A percentile compares a stretch with the other conserved stretches of the same genome.
phyloP scores from a whole-genome alignment of 2,797 vertebrate species.

The Pelobates cultripes region DNA sequence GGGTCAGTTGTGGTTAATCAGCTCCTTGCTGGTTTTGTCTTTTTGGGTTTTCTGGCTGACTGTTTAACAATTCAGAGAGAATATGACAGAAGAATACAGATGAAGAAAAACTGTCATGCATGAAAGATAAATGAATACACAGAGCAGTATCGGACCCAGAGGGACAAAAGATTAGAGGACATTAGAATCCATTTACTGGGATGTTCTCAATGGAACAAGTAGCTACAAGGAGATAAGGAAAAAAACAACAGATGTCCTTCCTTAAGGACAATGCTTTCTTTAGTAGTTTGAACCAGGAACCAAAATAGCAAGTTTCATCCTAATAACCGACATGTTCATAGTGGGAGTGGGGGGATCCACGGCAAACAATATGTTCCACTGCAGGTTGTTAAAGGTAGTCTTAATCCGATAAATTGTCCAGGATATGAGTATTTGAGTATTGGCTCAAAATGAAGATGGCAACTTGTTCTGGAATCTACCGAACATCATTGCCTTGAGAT shows the following conservation, averaged over 20 bases:
- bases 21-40: too few relatives aligned
- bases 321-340: background rate
- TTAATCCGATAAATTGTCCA: too few relatives aligned
- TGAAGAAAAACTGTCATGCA: conserved; percentile 49
- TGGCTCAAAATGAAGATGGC: too few relatives aligned
- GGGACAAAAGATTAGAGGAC: conserved; percentile 56
- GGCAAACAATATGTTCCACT: too few relatives aligned
- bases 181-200: conserved; percentile 54
- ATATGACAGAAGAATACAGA: conserved; percentile 40
- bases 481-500: too few relatives aligned
- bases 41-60: background rate
- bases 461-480: too few relatives aligned
- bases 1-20: too few relatives aligned
- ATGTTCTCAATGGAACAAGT: conserved; percentile 49
- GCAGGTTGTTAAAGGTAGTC: too few relatives aligned
- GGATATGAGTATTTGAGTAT: too few relatives aligned
- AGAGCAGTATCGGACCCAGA: conserved; percentile 37
- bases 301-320: conserved; percentile 8
- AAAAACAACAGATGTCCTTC: conserved; percentile 53
- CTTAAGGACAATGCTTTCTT: conserved; percentile 44
- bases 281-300: conserved; percentile 34
- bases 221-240: conserved; percentile 55
- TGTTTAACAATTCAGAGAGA: background rate
- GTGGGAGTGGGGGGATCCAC: too few relatives aligned
- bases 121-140: conserved; percentile 55